phyloP scores from a whole-genome alignment of 2,797 vertebrate genomes.

The Coilia nasus region DNA sequence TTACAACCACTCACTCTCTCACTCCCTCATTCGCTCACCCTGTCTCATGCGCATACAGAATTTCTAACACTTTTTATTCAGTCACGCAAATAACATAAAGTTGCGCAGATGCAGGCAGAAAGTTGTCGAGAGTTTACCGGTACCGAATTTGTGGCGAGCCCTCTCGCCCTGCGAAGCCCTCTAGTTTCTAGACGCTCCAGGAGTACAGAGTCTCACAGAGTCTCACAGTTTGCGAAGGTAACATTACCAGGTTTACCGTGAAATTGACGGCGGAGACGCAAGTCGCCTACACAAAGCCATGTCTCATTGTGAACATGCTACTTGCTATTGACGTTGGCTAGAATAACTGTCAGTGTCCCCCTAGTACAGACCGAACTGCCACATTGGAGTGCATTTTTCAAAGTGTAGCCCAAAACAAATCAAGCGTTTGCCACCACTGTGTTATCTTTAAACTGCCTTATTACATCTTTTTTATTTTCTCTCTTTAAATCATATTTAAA shows the following conservation, averaged over 20 bases:
- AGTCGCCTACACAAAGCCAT: slow-evolving; percentile 54
- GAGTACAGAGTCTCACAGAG: slow-evolving; percentile 33
- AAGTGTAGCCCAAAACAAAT: slow-evolving; percentile 22
- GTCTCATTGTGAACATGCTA: slow-evolving; percentile 58
- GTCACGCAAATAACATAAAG: slow-evolving; percentile 58
- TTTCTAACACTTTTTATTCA: slow-evolving; percentile 24
- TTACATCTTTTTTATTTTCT: slow-evolving; percentile 19
- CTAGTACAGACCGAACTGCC: neutral
- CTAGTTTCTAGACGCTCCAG: slow-evolving; percentile 50
- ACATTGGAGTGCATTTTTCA: slow-evolving; percentile 14
- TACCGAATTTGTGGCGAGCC: slow-evolving; percentile 76
- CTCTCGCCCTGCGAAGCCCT: slow-evolving; percentile 67
- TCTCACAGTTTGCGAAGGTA: slow-evolving; percentile 54
- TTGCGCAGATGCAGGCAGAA: slow-evolving; percentile 61
- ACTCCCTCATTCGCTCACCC: slow-evolving; percentile 8
- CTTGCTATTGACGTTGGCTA: slow-evolving; percentile 30
- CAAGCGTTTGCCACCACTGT: neutral
- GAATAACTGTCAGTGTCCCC: neutral
- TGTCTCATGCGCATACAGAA: neutral
- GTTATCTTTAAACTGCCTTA: slow-evolving; percentile 9
- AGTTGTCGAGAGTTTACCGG: slow-evolving; percentile 59
- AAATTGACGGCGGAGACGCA: slow-evolving; percentile 63
- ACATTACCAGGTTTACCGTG: slow-evolving; percentile 67
- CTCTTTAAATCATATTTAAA: slow-evolving; percentile 17
- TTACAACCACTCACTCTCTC: slow-evolving; percentile 22